These are phyloP conservation scores for Keiferia lycopersicella DNA, from an alignment of 2,888 invertebrate genomes.

Conservation along the genomic window DNA sequence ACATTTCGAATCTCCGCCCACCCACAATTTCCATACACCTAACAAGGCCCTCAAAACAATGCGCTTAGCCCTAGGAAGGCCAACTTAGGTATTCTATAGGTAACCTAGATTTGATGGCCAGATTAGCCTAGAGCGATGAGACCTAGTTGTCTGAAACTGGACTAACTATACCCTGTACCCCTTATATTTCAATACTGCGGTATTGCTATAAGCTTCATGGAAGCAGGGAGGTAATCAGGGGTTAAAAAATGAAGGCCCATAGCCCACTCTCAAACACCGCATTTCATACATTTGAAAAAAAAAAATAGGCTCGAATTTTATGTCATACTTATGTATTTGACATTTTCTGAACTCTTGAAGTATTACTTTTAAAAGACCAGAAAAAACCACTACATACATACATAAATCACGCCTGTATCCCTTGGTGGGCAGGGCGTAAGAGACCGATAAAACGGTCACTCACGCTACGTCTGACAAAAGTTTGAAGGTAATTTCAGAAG, in stretches of 20 bases:
- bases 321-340: no score
- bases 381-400: no score
- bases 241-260: not conserved
- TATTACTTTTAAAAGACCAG: no score
- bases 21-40: conserved; percentile 3
- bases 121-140: conserved; percentile 31
- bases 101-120: conserved; percentile 27
- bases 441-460: no score
- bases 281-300: no score
- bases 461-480: no score
- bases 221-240: conserved; percentile 10
- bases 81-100: conserved; percentile 19
- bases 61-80: not conserved
- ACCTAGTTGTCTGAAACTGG: conserved; percentile 42
- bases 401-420: no score
- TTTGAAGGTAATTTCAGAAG: no score
- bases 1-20: conserved; percentile 2
- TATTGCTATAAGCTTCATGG: conserved; percentile 15
- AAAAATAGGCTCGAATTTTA: no score
- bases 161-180: conserved; percentile 36
- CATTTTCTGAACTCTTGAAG: no score
- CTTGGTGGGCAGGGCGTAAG: no score
- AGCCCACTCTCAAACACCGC: no score
- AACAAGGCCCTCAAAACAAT: not conserved
- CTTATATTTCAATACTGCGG: conserved; percentile 31